Evolutionary conservation across 2,888 invertebrate genomes (phyloP).

Genomic region (Nomada fucata): DNA sequence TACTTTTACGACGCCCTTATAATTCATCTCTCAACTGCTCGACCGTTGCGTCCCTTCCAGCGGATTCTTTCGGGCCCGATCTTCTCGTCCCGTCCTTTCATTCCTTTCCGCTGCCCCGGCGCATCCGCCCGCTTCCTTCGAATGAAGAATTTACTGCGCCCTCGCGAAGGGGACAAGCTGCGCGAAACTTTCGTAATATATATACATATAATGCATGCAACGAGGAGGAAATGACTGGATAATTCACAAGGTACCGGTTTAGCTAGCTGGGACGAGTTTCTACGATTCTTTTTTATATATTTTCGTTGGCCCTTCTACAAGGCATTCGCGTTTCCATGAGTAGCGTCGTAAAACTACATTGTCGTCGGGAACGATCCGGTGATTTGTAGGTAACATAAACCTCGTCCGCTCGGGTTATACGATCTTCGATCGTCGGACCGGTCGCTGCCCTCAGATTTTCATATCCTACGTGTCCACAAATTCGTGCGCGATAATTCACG

Average conservation of each 20-base stretch:
- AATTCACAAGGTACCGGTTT: conserved; percentile 57
- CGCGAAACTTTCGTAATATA: conserved; percentile 46
- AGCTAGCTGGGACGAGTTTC: background rate
- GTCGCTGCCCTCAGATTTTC: conserved; percentile 10
- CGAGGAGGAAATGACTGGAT: conserved; percentile 44
- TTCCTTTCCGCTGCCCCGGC: background rate
- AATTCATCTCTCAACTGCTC: conserved; percentile 11
- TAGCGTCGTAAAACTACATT: conserved; percentile 54
- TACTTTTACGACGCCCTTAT: conserved; percentile 29
- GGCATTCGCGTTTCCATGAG: conserved; percentile 21
- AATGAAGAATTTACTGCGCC: conserved; percentile 45
- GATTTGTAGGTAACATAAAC: conserved; percentile 45
- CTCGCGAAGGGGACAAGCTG: conserved; percentile 1
- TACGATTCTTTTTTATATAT: conserved; percentile 38
- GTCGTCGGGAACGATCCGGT: conserved; percentile 30
- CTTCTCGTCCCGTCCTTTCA: background rate
- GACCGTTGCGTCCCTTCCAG: conserved; percentile 1
- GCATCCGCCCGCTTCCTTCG: background rate
- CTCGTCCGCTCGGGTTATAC: conserved; percentile 36
- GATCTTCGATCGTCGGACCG: background rate
- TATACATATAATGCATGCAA: background rate
- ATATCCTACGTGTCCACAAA: background rate
- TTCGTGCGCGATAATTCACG: no score
- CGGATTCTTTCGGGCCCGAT: background rate
- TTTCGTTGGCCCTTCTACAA: conserved; percentile 22